Evolutionary conservation across 1,140 invertebrate species (phyloP), one percentile per base, ranked within the genome.

Genomic region (Danaus plexippus): DNA sequence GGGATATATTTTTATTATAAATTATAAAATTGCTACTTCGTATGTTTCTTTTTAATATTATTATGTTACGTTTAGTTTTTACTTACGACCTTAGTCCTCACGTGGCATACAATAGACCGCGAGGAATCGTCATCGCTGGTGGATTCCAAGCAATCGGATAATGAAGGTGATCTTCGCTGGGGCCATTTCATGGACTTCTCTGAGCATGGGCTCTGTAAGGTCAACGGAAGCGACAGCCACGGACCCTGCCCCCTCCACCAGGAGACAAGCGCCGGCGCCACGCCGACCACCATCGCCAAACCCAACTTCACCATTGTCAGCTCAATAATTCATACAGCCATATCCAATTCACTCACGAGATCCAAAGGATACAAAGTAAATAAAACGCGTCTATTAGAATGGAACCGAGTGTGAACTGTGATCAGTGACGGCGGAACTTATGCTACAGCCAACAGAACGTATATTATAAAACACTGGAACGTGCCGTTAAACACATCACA

Each of bases 81-180:
- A 85, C 84, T 87, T 59, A 87, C 84, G 56, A 80, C 48, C 76
- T 85, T 84, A 22, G 81, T 81, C 57, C 84, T 74, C 49, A 87
- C 84, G 43, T 82, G 75, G 59, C 80, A 87, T 13, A 85, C 79
- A 32, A 87, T 64, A n/a, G 84, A 87, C 43, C 81, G 64, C 8
- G 84, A 75, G n/a, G 81, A 85, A 2, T 85, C 84, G 59, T 87
- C 84, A 53, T 87, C 84, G 54, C 78, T 83, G 57, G 73, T 74
- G 70, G 74, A 81, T 63, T 84, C 81, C 59, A 87, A 67, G 54
- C 81, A 85, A 57, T 87, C 84, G 7, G 84, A 87, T 50, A 87
- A 62, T 1, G 81, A 85, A 5, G 81, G 84, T 9, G 84, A 85
- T 22, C 80, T 66, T 8, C 72, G 64, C 47, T 72, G 61, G 15